Conservation (phyloP, 2,888 invertebrate species). For the Netelia fuscicornis region DNA sequence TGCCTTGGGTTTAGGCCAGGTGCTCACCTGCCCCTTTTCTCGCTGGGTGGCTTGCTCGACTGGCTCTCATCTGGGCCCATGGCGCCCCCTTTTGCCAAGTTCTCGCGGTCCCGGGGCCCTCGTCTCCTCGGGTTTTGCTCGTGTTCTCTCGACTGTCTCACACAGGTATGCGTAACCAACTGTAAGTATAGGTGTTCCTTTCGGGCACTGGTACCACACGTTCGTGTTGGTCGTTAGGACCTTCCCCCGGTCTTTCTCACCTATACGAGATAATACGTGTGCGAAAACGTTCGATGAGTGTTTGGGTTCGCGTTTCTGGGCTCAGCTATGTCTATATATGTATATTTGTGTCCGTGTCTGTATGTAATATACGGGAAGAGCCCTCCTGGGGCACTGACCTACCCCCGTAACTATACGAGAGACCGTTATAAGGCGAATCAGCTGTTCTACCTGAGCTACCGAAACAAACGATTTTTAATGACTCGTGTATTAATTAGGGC, state of each 20-base stretch:
- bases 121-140: constrained; percentile 24
- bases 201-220: not conserved
- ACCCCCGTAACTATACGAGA: constrained; percentile 76
- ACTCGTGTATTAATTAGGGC: not conserved
- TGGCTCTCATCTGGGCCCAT: constrained; percentile 54
- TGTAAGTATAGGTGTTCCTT: constrained; percentile 37
- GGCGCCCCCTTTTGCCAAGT: constrained; percentile 75
- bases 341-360: constrained; percentile 20
- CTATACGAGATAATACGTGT: constrained; percentile 21
- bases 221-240: constrained; percentile 22
- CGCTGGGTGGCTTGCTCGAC: constrained; percentile 76
- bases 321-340: constrained; percentile 25
- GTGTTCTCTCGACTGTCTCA: constrained; percentile 3
- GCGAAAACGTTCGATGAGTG: constrained; percentile 36
- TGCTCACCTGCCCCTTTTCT: constrained; percentile 83
- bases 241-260: constrained; percentile 1
- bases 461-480: constrained; percentile 28
- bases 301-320: constrained; percentile 24
- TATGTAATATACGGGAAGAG: constrained; percentile 51
- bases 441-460: constrained; percentile 73
- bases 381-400: constrained; percentile 83
- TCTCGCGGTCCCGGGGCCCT: constrained; percentile 55
- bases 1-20: constrained; percentile 79
- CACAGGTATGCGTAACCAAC: not conserved
- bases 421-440: constrained; percentile 80